Conservation (phyloP, 2,888 invertebrate species). For the Icerya purchasi region DNA sequence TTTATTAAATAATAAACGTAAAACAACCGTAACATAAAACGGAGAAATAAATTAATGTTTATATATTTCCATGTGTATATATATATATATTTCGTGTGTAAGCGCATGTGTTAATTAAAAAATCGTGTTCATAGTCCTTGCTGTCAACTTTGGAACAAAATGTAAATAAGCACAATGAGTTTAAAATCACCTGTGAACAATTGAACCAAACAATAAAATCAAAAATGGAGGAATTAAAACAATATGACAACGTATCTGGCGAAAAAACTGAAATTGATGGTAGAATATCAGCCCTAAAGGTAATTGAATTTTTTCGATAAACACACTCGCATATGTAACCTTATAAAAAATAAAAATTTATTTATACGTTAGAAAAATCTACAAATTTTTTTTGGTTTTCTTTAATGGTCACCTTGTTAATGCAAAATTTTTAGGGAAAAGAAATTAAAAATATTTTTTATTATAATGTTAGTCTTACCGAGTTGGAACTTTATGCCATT, state of each 20-base stretch:
- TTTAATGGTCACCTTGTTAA: too few species aligned
- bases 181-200: conserved; percentile 47
- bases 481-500: too few species aligned
- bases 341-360: too few species aligned
- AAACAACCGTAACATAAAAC: background rate
- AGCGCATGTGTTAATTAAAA: background rate
- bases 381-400: too few species aligned
- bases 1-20: background rate
- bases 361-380: too few species aligned
- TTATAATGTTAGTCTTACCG: too few species aligned
- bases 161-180: conserved; percentile 62
- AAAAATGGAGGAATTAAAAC: conserved; percentile 56
- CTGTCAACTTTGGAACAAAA: conserved; percentile 46
- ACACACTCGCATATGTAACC: too few species aligned
- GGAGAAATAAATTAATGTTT: background rate
- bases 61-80: background rate
- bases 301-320: too few species aligned
- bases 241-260: conserved; percentile 62
- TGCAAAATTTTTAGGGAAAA: too few species aligned
- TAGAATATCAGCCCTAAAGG: conserved; percentile 39
- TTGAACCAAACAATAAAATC: conserved; percentile 63
- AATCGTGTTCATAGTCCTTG: background rate
- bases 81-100: background rate
- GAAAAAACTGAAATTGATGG: conserved; percentile 61
- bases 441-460: too few species aligned